phyloP scores from a whole-genome alignment of 2,113 vertebrate genomes.

The Sturnira hondurensis region DNA sequence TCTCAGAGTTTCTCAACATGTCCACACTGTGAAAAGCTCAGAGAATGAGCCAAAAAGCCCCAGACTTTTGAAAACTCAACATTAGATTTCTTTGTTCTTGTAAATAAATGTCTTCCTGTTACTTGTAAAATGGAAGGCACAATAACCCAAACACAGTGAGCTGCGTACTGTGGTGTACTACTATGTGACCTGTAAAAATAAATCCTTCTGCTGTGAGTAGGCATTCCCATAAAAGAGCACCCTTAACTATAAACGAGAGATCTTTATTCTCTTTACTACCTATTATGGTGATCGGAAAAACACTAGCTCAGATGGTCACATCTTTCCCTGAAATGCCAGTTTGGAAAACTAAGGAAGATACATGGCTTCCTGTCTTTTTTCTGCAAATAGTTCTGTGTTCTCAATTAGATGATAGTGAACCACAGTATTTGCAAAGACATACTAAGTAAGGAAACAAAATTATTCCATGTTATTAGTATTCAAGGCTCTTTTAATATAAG shows the following conservation, averaged over 20 bases:
- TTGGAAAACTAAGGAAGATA: constrained; percentile 9
- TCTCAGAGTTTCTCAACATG: background rate
- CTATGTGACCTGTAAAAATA: constrained; percentile 41
- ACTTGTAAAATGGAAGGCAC: constrained; percentile 41
- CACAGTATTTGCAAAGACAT: background rate
- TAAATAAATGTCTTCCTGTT: constrained; percentile 46
- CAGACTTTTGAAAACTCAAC: background rate
- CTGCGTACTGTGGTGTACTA: background rate
- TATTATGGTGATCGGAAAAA: constrained; percentile 44
- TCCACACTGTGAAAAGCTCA: background rate
- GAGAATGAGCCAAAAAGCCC: background rate
- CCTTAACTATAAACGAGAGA: background rate
- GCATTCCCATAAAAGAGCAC: background rate
- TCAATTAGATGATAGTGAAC: background rate
- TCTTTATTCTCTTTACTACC: background rate
- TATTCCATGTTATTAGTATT: background rate
- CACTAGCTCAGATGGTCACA: background rate
- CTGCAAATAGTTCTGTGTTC: background rate
- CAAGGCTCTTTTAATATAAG: background rate
- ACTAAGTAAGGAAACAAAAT: background rate
- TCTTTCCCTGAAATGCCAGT: background rate
- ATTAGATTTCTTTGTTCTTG: constrained; percentile 37
- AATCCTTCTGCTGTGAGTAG: constrained; percentile 3
- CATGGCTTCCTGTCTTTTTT: background rate
- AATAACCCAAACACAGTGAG: background rate